phyloP scores from a whole-genome alignment of 2,113 vertebrate genomes.

The Engystomops pustulosus region DNA sequence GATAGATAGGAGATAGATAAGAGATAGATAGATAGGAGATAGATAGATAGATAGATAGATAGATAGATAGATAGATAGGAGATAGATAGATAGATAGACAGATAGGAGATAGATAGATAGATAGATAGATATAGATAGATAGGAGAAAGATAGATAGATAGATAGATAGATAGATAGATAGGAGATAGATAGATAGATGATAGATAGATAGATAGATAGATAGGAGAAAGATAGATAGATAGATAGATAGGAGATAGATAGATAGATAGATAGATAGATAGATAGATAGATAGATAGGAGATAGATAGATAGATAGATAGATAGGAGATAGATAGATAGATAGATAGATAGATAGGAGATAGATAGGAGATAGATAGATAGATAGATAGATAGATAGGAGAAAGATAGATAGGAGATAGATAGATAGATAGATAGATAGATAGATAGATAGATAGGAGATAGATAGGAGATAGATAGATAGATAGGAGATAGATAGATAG shows the following conservation, averaged over 20 bases:
- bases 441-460: not conserved
- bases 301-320: not conserved
- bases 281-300: not conserved
- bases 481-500: not conserved
- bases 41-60: conserved; percentile 3
- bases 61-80: not conserved
- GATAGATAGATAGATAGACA: not conserved
- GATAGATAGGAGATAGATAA: conserved; percentile 8
- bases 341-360: not conserved
- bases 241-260: not conserved
- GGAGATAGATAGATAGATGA: not conserved
- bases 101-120: conserved; percentile 10
- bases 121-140: conserved; percentile 11
- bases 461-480: not conserved
- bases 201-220: not conserved
- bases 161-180: conserved; percentile 2
- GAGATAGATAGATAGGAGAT: conserved; percentile 26
- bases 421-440: not conserved
- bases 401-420: not conserved
- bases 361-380: not conserved
- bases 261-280: not conserved
- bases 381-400: not conserved
- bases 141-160: conserved; percentile 24
- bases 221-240: conserved; percentile 9
- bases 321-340: not conserved